phyloP scores from a whole-genome alignment of 2,797 vertebrate species.

The Allobates femoralis region DNA sequence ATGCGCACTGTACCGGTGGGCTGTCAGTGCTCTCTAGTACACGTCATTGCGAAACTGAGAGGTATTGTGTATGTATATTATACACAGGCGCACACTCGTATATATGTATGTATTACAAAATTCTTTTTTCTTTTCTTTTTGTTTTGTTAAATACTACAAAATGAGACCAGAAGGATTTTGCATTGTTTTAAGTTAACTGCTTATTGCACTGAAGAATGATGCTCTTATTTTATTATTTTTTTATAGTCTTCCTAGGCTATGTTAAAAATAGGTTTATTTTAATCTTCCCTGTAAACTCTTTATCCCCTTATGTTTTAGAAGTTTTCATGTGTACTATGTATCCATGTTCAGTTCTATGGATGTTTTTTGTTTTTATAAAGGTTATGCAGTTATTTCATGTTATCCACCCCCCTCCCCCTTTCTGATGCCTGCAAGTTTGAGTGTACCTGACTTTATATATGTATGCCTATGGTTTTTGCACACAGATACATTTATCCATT shows the following conservation, averaged over 20 bases:
- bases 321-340: slow-evolving; percentile 23
- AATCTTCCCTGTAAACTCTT: neutral
- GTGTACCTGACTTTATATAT: slow-evolving; percentile 41
- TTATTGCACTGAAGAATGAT: slow-evolving; percentile 51
- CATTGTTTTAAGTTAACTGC: slow-evolving; percentile 45
- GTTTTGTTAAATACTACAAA: slow-evolving; percentile 11
- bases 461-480: slow-evolving; percentile 45
- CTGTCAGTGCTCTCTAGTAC: neutral
- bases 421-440: slow-evolving; percentile 22
- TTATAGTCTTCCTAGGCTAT: slow-evolving; percentile 55
- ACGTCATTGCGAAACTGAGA: neutral
- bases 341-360: slow-evolving; percentile 39
- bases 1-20: neutral
- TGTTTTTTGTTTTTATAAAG: slow-evolving; percentile 38
- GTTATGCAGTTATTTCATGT: slow-evolving; percentile 1
- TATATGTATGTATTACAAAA: neutral
- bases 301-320: slow-evolving; percentile 20
- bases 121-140: neutral
- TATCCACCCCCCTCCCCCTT: neutral
- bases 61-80: neutral
- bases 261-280: slow-evolving; percentile 24
- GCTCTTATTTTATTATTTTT: slow-evolving; percentile 36
- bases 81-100: neutral
- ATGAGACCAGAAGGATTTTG: slow-evolving; percentile 32
- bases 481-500: slow-evolving; percentile 42